Evolutionary conservation across 1,140 invertebrate genomes (phyloP), one percentile per base, ranked within the genome.

Genomic region (Thaumetopoea pityocampa): DNA sequence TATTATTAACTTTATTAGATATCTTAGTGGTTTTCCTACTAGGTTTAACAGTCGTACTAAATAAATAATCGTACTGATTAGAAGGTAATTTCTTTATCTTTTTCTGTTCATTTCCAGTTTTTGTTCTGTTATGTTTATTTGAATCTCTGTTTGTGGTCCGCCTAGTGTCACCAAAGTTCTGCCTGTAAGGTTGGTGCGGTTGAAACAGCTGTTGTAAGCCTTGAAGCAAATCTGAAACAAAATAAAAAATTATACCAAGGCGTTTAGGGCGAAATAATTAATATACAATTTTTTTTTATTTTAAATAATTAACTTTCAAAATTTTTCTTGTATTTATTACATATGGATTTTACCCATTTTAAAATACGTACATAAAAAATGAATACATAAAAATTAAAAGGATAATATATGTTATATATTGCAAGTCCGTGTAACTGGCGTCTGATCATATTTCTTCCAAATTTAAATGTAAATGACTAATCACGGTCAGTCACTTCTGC

Each of bases 201-300:
- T 64, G 56, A 4, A 61, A 17, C 1, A 56, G n/a, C 0, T 62
- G 66, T 22, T 70, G 67, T 3, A 72, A 32, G 0, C 60, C 65
- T 47, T 65, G 51, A 24, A 68, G 52, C 20, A 74, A 38, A 48
- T 78, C 73, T 78, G 68, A n/a, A 66, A 72, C 19, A 7, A 8
- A 30, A 33, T 37, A 41, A 28, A 27, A 27, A 24, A 3, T 24
- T 27, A 27, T n/a, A n/a, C n/a, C n/a, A n/a, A n/a, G n/a, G n/a
- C n/a, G n/a, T n/a, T n/a, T n/a, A n/a, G n/a, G n/a, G n/a, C n/a
- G n/a, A n/a, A n/a, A n/a, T n/a, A n/a, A n/a, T n/a, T n/a, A n/a
- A n/a, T n/a, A n/a, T n/a, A n/a, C n/a, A n/a, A n/a, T n/a, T n/a
- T n/a, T n/a, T n/a, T n/a, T n/a, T n/a, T n/a, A n/a, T n/a, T n/a